Conservation (phyloP, 2,113 vertebrate genomes). For the Oostethus manadensis region DNA sequence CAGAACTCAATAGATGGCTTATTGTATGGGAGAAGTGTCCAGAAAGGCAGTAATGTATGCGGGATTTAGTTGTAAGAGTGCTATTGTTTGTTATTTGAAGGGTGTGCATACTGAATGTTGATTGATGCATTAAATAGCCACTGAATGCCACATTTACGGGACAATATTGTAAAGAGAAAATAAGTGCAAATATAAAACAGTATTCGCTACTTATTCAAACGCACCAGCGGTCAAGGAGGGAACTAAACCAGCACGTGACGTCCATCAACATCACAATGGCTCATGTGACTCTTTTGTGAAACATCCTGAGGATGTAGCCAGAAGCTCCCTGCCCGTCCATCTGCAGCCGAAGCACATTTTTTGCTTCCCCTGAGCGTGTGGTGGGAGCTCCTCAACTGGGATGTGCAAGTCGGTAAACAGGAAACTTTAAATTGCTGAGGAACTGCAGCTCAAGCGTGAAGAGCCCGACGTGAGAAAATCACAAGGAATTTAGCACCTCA, state of each 20-base stretch:
- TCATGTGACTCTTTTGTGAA: constrained; percentile 53
- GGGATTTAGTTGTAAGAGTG: not conserved
- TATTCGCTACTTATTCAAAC: too few relatives aligned
- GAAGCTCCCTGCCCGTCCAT: constrained; percentile 42
- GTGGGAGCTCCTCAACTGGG: constrained; percentile 56
- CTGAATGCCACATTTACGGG: not conserved
- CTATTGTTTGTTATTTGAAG: not conserved
- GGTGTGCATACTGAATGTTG: too few relatives aligned
- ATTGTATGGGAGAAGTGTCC: too few relatives aligned
- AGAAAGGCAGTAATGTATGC: too few relatives aligned
- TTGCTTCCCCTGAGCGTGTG: constrained; percentile 17
- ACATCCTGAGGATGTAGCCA: constrained; percentile 70
- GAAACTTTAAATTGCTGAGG: constrained; percentile 46
- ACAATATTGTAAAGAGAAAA: not conserved
- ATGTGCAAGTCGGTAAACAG: constrained; percentile 64
- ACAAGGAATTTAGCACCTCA: constrained; percentile 3
- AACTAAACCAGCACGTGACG: constrained; percentile 19
- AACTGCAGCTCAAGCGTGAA: not conserved
- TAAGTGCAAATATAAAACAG: not conserved
- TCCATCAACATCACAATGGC: constrained; percentile 34
- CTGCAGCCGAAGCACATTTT: constrained; percentile 23
- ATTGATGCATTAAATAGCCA: too few relatives aligned
- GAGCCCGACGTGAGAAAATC: constrained; percentile 2
- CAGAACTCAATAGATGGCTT: too few relatives aligned
- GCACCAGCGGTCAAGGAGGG: constrained; percentile 4